Conservation (phyloP, 2,888 invertebrate genomes). For the Morinoia aosen region DNA sequence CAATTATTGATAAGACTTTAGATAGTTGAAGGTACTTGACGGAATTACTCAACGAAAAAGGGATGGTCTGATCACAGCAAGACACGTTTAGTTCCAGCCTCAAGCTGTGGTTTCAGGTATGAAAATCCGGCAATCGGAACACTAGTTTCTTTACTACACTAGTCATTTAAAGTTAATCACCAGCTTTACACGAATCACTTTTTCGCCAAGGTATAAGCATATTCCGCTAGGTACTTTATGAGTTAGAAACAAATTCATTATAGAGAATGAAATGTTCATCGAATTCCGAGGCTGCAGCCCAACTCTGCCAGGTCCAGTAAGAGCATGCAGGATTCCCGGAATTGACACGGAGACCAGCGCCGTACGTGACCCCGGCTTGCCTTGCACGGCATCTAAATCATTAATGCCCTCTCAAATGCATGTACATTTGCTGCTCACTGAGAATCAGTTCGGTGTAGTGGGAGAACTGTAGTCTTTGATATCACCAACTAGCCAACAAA, state of each 20-base stretch:
- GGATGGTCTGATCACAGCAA: background rate
- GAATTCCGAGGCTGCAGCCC: background rate
- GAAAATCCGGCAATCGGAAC: too few relatives aligned
- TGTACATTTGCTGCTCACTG: background rate
- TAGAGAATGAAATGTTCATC: background rate
- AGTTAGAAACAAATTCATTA: background rate
- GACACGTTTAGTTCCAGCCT: too few relatives aligned
- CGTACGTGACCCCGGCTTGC: background rate
- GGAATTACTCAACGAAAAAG: background rate
- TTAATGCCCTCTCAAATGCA: background rate
- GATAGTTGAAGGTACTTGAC: background rate
- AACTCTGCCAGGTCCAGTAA: background rate
- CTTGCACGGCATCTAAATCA: background rate
- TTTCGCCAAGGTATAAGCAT: background rate
- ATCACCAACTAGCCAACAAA: background rate
- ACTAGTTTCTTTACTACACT: too few relatives aligned
- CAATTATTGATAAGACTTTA: background rate
- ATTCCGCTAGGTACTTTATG: background rate
- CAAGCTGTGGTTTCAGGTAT: too few relatives aligned
- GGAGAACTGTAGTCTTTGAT: background rate
- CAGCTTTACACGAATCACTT: background rate
- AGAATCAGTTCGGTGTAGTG: background rate
- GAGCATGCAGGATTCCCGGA: conserved; percentile 12
- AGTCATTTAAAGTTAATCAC: too few relatives aligned
- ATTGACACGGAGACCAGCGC: background rate